Evolutionary conservation across 2,797 vertebrate species (phyloP), one percentile per base, ranked within the genome.

Genomic region (Xenentodon cancila): DNA sequence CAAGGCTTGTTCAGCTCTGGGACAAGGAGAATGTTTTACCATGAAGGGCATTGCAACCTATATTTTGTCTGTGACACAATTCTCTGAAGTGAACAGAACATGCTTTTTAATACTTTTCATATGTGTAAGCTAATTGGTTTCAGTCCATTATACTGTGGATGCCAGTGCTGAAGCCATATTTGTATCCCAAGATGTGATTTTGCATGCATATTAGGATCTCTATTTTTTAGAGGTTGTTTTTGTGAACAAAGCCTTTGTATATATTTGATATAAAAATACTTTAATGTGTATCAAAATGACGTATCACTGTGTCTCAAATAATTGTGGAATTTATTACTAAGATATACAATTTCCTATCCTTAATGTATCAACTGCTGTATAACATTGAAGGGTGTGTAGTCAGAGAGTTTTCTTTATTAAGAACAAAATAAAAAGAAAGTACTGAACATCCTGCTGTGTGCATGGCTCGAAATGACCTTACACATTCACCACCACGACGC

Each of bases 151-250:
- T 71, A 44, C 69, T 54, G 50, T 84, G 49, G 68, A 80, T 80
- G 49, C 76, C 83, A 84, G 91, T 77, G 91, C 79, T 89, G 82
- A 93, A 92, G 88, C 83, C 91, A 82, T 81, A 79, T 84, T 81
- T 88, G 53, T 81, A 92, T 91, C 90, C 92, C 88, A 86, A 71
- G 93, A 94, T 93, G 92, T 94, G 92, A 93, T 84, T 74, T 7
- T 81, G 7, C 68, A 16, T 82, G 74, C 75, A 59, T 84, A 81
- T 59, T 50, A 65, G 75, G 46, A 57, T 69, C 15, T 68, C 64
- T 83, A 73, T 75, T 80, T 79, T 64, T 44, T 64, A 59, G 34
- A 77, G 49, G 13, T 66, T 0, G 44, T 75, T 79, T 82, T 68
- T 67, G 64, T 81, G 51, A 75, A 61, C 59, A 51, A 64, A 61